These are phyloP conservation scores for Nysson spinosus DNA, from an alignment of 2,888 invertebrate genomes.

Conservation along the genomic window DNA sequence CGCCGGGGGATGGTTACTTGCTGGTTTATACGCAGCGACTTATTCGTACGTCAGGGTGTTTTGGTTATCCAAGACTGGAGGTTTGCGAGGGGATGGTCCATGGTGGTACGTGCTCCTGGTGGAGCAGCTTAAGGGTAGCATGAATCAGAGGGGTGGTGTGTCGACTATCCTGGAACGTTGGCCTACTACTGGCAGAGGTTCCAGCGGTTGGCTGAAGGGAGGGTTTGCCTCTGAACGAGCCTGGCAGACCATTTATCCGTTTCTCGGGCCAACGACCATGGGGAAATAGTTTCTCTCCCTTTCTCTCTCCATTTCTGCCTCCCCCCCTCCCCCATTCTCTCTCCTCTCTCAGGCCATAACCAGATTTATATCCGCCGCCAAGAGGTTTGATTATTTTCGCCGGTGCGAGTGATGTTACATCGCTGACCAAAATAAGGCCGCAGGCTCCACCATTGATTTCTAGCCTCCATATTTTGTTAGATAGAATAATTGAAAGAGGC, in stretches of 20 bases:
- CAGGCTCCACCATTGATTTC: too few species aligned
- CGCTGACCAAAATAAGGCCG: constrained; percentile 4
- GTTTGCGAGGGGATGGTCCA: constrained; percentile 31
- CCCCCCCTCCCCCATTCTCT: too few species aligned
- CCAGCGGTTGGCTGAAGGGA: neutral
- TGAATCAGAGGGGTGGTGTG: constrained; percentile 51
- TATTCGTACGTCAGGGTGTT: constrained; percentile 5
- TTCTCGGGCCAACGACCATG: constrained; percentile 57
- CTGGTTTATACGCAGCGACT: too few species aligned
- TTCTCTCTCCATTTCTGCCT: too few species aligned
- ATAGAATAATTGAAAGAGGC: too few species aligned
- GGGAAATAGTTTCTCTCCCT: constrained; percentile 51
- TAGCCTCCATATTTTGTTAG: too few species aligned
- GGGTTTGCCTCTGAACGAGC: constrained; percentile 58
- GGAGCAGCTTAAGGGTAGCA: constrained; percentile 45
- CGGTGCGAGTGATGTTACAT: neutral
- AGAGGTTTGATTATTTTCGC: constrained; percentile 56
- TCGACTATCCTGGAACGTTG: constrained; percentile 23
- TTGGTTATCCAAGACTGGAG: constrained; percentile 6
- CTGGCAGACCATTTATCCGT: constrained; percentile 63
- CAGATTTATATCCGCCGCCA: constrained; percentile 58
- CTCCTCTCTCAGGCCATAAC: constrained; percentile 44
- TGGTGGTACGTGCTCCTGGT: constrained; percentile 21
- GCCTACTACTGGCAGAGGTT: constrained; percentile 12
- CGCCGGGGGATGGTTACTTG: too few species aligned